Base-by-base conservation (phyloP, 1,140 invertebrate genomes). In the Ruditapes philippinarum region DNA sequence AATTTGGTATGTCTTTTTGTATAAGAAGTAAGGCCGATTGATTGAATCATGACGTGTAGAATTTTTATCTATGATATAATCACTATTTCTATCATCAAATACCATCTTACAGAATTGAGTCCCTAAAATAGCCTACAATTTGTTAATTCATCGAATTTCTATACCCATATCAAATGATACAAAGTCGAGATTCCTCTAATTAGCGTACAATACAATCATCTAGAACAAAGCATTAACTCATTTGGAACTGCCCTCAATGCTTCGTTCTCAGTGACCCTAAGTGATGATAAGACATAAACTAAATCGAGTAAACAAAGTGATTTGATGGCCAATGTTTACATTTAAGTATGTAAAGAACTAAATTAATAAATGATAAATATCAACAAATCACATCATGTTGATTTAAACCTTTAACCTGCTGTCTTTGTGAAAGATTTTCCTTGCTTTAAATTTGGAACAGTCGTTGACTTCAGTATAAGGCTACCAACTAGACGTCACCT, bases 101-200 rank as follows among this genome's bases (percentile, higher is more conserved):
- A 38, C 31, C 31, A 70, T 70, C 65, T 36, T 70, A 38, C 17
- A 31, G 65, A 19, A 4, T 38, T 17, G 1, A 40, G 28, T 12
- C 28, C 14, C 33, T 4, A n/a, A 19, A 28, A 65, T 31, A 70
- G 36, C 22, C 28, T 70, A 38, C 65, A 70, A 70, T 38, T 70
- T 70, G 65, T 70, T 70, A 70, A 70, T 70, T 70, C 33, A 70
- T 70, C 33, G 65, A 14, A 70, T 70, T 38, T 40, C 65, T 70
- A 38, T 70, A 70, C 65, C 65, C 65, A 1, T 70, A 70, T 70
- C 65, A 70, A 36, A 70, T 70, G 31, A 70, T 70, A 36, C 65
- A 70, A 70, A 40, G 65, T 38, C 17, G 14, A 70, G 36, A 70
- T 70, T 70, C 65, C 65, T 70, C 65, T 70, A 70, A 70, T 70